A percentile compares a stretch with the other conserved stretches of the same genome.
phyloP scores from a whole-genome alignment of 2,888 invertebrate genomes.

The Euzetes globulus region DNA sequence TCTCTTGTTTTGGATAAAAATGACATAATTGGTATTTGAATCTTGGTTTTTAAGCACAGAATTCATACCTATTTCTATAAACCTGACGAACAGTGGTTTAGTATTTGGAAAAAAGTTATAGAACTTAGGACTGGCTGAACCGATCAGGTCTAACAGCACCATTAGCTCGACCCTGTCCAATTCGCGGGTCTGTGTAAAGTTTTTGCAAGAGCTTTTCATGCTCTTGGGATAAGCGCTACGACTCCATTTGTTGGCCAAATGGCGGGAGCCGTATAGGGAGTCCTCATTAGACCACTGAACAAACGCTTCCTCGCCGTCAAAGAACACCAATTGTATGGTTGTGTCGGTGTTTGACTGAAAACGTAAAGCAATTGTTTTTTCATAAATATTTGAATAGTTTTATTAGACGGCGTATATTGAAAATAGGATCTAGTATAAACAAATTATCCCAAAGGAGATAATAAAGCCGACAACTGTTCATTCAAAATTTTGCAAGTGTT shows the following conservation, averaged over 20 bases:
- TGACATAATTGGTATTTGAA: background rate
- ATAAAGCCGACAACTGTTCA: too few relatives aligned
- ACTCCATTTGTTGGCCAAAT: slow-evolving; percentile 73
- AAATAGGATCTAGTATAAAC: too few relatives aligned
- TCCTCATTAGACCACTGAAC: slow-evolving; percentile 73
- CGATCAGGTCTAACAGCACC: slow-evolving; percentile 84
- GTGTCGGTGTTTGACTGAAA: background rate
- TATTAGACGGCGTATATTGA: too few relatives aligned
- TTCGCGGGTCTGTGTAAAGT: slow-evolving; percentile 43
- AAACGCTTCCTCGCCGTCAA: slow-evolving; percentile 81
- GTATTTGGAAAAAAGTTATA: slow-evolving; percentile 73
- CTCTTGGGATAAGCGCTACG: slow-evolving; percentile 31
- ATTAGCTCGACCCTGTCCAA: slow-evolving; percentile 64
- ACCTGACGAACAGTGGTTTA: slow-evolving; percentile 61
- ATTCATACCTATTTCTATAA: slow-evolving; percentile 59
- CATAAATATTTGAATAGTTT: too few relatives aligned
- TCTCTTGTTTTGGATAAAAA: slow-evolving; percentile 42
- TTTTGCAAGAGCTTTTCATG: background rate
- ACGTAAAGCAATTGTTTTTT: background rate
- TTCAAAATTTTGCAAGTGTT: too few relatives aligned
- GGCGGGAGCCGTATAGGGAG: slow-evolving; percentile 88
- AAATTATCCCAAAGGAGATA: too few relatives aligned
- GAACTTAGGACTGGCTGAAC: slow-evolving; percentile 73
- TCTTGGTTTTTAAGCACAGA: too few relatives aligned
- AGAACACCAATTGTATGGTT: slow-evolving; percentile 30